Conservation (phyloP, 1,140 invertebrate species). For the Bombus sylvicola region DNA sequence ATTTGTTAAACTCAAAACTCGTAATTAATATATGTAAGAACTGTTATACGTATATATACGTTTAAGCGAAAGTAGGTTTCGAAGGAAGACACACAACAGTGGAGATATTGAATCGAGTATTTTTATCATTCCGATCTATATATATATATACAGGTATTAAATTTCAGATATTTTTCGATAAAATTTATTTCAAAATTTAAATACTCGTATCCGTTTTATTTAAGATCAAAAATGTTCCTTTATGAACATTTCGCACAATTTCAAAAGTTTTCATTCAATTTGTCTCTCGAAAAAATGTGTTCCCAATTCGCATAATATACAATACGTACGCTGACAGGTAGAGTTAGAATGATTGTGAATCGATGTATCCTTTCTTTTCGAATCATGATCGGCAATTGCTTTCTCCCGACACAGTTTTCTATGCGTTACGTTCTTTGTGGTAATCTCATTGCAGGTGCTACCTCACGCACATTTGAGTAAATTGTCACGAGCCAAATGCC, state of each 20-base stretch:
- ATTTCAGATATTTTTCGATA: not conserved
- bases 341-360: not conserved
- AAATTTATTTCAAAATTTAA: not conserved
- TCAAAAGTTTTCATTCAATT: not conserved
- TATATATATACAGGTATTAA: not conserved
- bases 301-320: not conserved
- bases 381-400: constrained; percentile 53
- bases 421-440: constrained; percentile 34
- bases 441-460: constrained; percentile 55
- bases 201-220: not conserved
- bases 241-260: not conserved
- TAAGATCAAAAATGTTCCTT: not conserved
- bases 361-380: not conserved
- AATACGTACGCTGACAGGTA: not conserved
- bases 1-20: not conserved
- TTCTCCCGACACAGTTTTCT: constrained; percentile 56
- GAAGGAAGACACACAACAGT: not conserved
- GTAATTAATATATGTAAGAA: not conserved
- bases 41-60: not conserved
- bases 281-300: not conserved
- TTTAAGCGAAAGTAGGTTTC: not conserved
- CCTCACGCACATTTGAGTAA: constrained; percentile 62
- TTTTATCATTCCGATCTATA: not conserved
- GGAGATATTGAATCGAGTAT: not conserved
- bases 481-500: constrained; percentile 71